Conservation (phyloP, 2,113 vertebrate species). For the Clarias magur region DNA sequence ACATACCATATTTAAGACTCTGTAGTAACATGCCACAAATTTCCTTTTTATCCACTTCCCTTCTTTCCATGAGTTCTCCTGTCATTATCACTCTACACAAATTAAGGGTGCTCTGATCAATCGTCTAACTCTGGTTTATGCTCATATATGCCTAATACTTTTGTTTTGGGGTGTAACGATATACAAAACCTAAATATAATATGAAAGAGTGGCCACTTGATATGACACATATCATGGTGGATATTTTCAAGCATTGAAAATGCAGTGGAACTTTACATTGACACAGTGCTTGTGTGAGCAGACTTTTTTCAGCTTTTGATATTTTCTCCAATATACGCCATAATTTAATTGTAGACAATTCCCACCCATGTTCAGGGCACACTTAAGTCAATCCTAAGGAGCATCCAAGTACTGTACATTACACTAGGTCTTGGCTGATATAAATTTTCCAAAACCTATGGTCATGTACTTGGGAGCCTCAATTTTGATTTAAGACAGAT, state of each 20-base stretch:
- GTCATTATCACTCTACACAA: not conserved
- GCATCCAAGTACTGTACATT: too few species aligned
- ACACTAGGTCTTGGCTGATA: too few species aligned
- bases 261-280: not conserved
- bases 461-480: too few species aligned
- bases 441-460: too few species aligned
- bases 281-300: not conserved
- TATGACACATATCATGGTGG: not conserved
- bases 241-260: not conserved
- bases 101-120: too few species aligned
- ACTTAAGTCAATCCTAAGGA: too few species aligned
- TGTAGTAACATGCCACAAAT: not conserved
- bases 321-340: too few species aligned
- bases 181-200: not conserved
- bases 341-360: too few species aligned
- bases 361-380: too few species aligned
- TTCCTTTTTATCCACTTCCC: not conserved
- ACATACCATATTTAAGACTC: not conserved
- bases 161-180: not conserved
- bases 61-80: not conserved
- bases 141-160: not conserved
- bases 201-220: not conserved
- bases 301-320: too few species aligned
- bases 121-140: not conserved
- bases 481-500: too few species aligned